A percentile compares a stretch with the other conserved stretches of the same genome.
Evolutionary conservation across 1,140 invertebrate species (phyloP).

Genomic region (Cecropterus lyciades): DNA sequence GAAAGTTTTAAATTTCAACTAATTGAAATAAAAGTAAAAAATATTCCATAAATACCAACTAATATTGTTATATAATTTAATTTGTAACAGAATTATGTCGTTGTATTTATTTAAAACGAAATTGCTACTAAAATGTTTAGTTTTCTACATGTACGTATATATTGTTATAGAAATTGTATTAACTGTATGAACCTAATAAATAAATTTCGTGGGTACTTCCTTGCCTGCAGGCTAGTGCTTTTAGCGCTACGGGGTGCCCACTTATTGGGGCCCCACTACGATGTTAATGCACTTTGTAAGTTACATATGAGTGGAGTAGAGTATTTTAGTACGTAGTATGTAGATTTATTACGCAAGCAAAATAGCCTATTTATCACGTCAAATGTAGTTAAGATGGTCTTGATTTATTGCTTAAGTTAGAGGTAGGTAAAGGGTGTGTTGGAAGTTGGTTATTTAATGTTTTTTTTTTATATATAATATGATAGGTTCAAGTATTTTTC

Average conservation of each 20-base stretch:
- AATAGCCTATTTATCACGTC: constrained; percentile 16
- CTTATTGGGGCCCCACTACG: constrained; percentile 51
- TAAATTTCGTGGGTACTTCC: constrained; percentile 19
- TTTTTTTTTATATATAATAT: too few species aligned
- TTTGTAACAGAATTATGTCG: too few species aligned
- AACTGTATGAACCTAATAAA: constrained; percentile 1
- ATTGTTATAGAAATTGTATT: too few species aligned
- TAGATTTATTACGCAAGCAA: constrained; percentile 1
- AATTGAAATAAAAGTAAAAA: too few species aligned
- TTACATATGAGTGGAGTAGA: constrained; percentile 30
- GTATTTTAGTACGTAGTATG: constrained; percentile 15
- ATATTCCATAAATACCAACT: too few species aligned
- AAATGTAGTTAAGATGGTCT: neutral
- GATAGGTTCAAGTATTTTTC: too few species aligned
- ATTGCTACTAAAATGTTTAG: too few species aligned
- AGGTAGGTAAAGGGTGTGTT: constrained; percentile 1
- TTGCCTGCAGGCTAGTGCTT: constrained; percentile 17
- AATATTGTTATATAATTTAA: too few species aligned
- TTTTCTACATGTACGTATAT: too few species aligned
- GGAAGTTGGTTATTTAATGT: too few species aligned
- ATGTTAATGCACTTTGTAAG: constrained; percentile 66
- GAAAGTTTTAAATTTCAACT: too few species aligned
- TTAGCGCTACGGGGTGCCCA: constrained; percentile 48
- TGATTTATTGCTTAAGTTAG: constrained; percentile 21
- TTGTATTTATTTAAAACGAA: too few species aligned